phyloP scores from a whole-genome alignment of 2,888 invertebrate genomes.

The Lottia gigantea region DNA sequence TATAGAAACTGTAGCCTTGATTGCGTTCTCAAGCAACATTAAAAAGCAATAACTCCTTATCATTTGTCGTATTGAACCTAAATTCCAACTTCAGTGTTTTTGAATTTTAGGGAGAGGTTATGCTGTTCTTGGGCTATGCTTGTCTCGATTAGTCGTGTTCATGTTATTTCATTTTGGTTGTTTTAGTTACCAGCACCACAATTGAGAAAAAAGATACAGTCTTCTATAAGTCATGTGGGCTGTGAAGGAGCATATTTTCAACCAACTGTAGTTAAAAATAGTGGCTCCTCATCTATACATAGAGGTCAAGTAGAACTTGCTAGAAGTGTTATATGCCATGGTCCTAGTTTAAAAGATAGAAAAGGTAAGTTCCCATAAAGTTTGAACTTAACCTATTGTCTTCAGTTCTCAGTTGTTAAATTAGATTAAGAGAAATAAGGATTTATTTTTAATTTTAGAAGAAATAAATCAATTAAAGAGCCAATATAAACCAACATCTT shows the following conservation, averaged over 20 bases:
- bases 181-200: constrained; percentile 49
- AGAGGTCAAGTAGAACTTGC: constrained; percentile 33
- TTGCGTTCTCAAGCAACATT: too few species aligned
- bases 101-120: too few species aligned
- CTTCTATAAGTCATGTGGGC: constrained; percentile 21
- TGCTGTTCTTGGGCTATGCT: too few species aligned
- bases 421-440: too few species aligned
- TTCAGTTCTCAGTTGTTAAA: too few species aligned
- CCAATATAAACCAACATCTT: constrained; percentile 22
- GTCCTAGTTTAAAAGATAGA: constrained; percentile 49
- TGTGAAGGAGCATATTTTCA: constrained; percentile 57
- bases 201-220: constrained; percentile 29
- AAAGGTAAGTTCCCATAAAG: constrained; percentile 16
- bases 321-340: constrained; percentile 51
- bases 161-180: too few species aligned
- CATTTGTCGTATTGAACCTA: too few species aligned
- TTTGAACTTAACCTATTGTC: too few species aligned
- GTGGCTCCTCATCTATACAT: constrained; percentile 21
- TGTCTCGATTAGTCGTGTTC: too few species aligned
- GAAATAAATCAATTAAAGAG: constrained; percentile 24
- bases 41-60: too few species aligned
- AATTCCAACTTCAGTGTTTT: too few species aligned
- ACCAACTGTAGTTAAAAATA: constrained; percentile 43
- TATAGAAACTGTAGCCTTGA: too few species aligned
- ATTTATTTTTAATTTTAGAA: constrained; percentile 14